Conservation (phyloP, 2,888 invertebrate genomes). For the Drosophila paucipuncta region DNA sequence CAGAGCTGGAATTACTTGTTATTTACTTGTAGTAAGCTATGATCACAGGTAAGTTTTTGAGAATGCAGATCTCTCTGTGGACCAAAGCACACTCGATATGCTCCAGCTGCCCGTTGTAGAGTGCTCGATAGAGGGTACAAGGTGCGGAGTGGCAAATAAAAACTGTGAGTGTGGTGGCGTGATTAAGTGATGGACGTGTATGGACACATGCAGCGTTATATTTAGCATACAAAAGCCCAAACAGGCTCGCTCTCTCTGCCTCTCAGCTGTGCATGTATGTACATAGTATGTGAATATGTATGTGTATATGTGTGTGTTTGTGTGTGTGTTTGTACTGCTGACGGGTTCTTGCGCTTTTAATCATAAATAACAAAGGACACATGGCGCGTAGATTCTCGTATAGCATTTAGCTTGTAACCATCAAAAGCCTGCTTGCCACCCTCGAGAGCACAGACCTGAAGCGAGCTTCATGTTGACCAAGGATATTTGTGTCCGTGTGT, state of each 20-base stretch:
- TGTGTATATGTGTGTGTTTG: constrained; percentile 5
- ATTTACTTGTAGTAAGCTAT: neutral
- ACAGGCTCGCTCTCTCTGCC: constrained; percentile 26
- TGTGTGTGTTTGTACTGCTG: constrained; percentile 32
- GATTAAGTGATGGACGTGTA: constrained; percentile 81
- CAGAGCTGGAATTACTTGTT: neutral
- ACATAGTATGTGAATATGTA: constrained; percentile 62
- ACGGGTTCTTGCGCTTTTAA: constrained; percentile 80
- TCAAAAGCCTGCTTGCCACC: constrained; percentile 66
- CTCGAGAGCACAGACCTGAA: constrained; percentile 31
- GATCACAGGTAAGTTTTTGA: neutral
- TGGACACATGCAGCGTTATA: constrained; percentile 81
- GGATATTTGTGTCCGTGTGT: constrained; percentile 26
- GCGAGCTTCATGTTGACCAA: constrained; percentile 64
- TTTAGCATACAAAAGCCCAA: constrained; percentile 76
- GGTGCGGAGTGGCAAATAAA: constrained; percentile 23
- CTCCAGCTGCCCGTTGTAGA: constrained; percentile 7
- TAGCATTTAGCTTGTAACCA: constrained; percentile 74
- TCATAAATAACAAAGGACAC: constrained; percentile 81
- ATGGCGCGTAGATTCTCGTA: constrained; percentile 73
- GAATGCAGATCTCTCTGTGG: neutral
- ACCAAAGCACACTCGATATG: neutral
- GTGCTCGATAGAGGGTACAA: neutral
- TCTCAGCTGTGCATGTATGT: constrained; percentile 28
- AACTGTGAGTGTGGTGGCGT: constrained; percentile 74